Evolutionary conservation across 53 echinoderm and acorn worm species (phyloP).

Genomic region (Glandiceps talaboti): DNA sequence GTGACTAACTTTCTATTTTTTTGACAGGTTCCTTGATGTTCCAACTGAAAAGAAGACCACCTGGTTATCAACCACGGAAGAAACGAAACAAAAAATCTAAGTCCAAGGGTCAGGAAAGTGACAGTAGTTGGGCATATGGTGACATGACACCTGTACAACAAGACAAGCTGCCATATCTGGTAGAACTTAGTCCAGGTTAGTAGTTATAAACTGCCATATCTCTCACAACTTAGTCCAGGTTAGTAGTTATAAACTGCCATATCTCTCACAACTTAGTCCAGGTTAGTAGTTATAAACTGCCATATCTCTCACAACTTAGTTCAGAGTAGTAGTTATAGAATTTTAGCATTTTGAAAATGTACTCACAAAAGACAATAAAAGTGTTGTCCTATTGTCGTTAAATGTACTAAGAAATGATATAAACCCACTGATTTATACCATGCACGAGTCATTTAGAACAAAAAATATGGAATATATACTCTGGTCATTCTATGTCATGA

Average conservation of each 20-base stretch:
- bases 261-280: constrained; percentile 79
- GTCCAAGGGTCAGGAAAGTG: background rate
- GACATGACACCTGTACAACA: constrained; percentile 23
- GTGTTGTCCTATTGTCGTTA: too few relatives aligned
- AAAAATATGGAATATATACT: too few relatives aligned
- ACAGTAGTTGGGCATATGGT: background rate
- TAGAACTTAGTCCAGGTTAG: constrained; percentile 78
- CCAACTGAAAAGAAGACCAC: constrained; percentile 71
- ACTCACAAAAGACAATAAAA: too few relatives aligned
- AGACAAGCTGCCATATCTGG: constrained; percentile 85
- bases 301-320: constrained; percentile 84
- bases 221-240: constrained; percentile 86
- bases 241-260: constrained; percentile 38
- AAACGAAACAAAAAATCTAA: constrained; percentile 18
- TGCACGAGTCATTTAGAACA: too few relatives aligned
- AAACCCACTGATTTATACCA: too few relatives aligned
- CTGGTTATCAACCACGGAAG: constrained; percentile 55
- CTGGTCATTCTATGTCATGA: too few relatives aligned
- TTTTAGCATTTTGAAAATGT: too few relatives aligned
- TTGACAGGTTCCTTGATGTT: constrained; percentile 74
- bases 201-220: constrained; percentile 51
- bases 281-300: constrained; percentile 44
- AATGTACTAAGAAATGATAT: too few relatives aligned
- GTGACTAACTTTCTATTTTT: background rate
- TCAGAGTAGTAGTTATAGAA: constrained; percentile 31